phyloP scores from a whole-genome alignment of 2,797 vertebrate species.

The Heterohyrax brucei region DNA sequence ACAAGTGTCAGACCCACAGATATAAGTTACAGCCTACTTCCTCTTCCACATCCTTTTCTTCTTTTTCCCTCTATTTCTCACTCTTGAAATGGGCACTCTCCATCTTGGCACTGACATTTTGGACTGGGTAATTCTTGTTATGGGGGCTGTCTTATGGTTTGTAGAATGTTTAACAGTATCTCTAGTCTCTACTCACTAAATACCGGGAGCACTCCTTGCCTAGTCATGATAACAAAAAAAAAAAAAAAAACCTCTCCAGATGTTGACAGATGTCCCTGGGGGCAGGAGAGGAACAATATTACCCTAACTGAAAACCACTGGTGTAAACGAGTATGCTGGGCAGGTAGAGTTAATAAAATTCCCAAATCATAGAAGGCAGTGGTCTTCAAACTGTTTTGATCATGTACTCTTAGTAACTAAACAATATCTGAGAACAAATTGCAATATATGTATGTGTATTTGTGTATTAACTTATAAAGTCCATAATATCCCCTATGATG shows the following conservation, averaged over 20 bases:
- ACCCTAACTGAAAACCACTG: not conserved
- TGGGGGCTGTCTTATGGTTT: not conserved
- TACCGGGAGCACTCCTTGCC: not conserved
- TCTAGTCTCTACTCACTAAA: conserved; percentile 1
- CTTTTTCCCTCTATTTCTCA: not conserved
- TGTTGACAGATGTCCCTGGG: not conserved
- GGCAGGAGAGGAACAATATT: too few species aligned
- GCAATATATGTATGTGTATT: too few species aligned
- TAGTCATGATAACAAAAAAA: not conserved
- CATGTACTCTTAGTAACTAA: not conserved
- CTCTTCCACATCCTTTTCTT: not conserved
- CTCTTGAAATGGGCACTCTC: not conserved
- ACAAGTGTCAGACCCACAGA: not conserved
- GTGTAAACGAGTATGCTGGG: not conserved
- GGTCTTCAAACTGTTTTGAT: conserved; percentile 1
- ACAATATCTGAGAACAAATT: not conserved
- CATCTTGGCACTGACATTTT: not conserved
- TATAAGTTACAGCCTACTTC: not conserved
- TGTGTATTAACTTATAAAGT: not conserved
- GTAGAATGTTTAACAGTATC: not conserved
- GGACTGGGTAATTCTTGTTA: not conserved
- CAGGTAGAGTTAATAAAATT: not conserved
- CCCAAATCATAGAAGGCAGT: not conserved
- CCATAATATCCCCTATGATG: not conserved
- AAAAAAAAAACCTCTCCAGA: not conserved